Conservation (phyloP, 2,113 vertebrate species). For the Pontoporia blainvillei region DNA sequence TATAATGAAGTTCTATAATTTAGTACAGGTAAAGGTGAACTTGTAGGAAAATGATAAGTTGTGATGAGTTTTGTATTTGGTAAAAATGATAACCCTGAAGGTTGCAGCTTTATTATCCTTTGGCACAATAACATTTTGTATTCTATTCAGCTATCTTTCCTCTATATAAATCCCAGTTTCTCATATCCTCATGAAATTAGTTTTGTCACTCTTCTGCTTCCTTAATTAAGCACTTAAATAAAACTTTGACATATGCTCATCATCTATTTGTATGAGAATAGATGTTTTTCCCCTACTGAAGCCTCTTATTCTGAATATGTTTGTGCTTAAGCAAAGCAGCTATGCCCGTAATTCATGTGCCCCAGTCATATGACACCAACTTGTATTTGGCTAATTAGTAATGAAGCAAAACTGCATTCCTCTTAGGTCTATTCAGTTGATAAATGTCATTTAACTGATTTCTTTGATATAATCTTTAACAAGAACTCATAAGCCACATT, state of each 20-base stretch:
- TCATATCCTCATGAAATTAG: not conserved
- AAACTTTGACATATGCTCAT: not conserved
- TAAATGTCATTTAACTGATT: not conserved
- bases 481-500: constrained; percentile 95
- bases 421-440: constrained; percentile 26
- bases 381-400: constrained; percentile 19
- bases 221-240: not conserved
- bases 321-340: constrained; percentile 37
- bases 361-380: constrained; percentile 28
- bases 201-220: not conserved
- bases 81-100: not conserved
- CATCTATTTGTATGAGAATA: not conserved
- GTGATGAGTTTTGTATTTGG: not conserved
- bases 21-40: not conserved
- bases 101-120: not conserved
- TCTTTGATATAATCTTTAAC: constrained; percentile 87
- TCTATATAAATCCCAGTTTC: not conserved
- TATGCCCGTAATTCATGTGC: constrained; percentile 35
- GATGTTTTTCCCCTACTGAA: constrained; percentile 34
- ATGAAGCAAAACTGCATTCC: constrained; percentile 28
- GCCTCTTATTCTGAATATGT: constrained; percentile 22
- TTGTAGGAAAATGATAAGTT: not conserved
- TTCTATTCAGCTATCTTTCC: not conserved
- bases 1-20: not conserved
- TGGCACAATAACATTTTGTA: not conserved